A percentile compares a stretch with the other conserved stretches of the same genome.
Evolutionary conservation across 2,113 vertebrate genomes (phyloP).

Genomic region (Lates calcarifer): DNA sequence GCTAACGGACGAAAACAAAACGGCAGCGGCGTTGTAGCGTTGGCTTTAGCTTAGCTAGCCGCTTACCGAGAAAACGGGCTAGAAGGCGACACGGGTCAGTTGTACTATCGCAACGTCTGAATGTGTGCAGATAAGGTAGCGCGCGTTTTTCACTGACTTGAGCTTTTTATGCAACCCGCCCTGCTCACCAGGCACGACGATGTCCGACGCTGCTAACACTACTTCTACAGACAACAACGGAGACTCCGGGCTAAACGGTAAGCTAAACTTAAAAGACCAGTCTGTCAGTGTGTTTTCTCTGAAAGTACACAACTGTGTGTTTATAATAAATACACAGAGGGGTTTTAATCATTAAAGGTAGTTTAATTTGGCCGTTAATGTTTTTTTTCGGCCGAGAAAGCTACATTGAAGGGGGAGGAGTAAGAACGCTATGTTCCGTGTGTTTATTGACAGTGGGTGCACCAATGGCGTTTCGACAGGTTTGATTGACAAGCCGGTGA

Average conservation of each 20-base stretch:
- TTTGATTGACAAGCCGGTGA: slow-evolving; percentile 36
- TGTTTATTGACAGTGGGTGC: slow-evolving; percentile 67
- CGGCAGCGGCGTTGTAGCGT: slow-evolving; percentile 9
- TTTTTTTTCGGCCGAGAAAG: background rate
- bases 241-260: slow-evolving; percentile 85
- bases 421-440: slow-evolving; percentile 55
- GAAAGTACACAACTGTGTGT: rapidly evolving
- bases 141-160: slow-evolving; percentile 54
- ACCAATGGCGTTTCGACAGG: slow-evolving; percentile 64
- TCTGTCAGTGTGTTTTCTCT: background rate
- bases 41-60: slow-evolving; percentile 10
- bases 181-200: slow-evolving; percentile 69
- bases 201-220: slow-evolving; percentile 79
- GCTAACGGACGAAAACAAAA: slow-evolving; percentile 48
- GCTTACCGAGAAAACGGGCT: background rate
- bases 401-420: slow-evolving; percentile 36
- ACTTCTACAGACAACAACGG: slow-evolving; percentile 76
- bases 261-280: slow-evolving; percentile 26
- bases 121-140: slow-evolving; percentile 64
- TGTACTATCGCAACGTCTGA: slow-evolving; percentile 49
- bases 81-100: slow-evolving; percentile 2
- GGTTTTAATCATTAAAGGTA: background rate
- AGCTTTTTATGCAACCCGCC: slow-evolving; percentile 70
- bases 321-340: background rate
- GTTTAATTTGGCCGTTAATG: background rate